These are phyloP conservation scores for Hyposoter dolosus DNA, from an alignment of 2,888 invertebrate genomes.

Conservation along the genomic window DNA sequence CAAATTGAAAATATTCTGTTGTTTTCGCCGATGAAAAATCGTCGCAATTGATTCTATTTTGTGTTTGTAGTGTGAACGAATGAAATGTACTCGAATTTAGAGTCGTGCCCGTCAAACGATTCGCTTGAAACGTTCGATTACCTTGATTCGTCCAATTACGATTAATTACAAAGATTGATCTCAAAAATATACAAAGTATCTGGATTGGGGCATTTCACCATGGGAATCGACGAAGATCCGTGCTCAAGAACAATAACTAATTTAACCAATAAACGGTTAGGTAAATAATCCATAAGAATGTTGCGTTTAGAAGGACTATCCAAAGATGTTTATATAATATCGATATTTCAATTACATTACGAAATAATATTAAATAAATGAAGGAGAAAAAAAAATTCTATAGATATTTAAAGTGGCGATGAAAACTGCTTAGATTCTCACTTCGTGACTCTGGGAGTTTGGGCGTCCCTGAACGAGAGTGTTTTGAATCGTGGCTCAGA, in stretches of 20 bases:
- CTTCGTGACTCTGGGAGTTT: background rate
- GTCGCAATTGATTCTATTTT: background rate
- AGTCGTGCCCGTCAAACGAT: background rate
- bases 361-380: conserved; percentile 52
- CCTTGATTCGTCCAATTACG: background rate
- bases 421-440: background rate
- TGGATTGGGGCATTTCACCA: conserved; percentile 51
- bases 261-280: conserved; percentile 67
- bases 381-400: background rate
- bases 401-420: background rate
- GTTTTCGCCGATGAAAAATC: background rate
- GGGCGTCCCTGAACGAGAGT: background rate
- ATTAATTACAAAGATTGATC: background rate
- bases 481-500: background rate
- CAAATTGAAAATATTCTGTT: background rate
- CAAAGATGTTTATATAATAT: conserved; percentile 74
- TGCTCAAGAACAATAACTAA: conserved; percentile 83
- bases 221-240: conserved; percentile 75
- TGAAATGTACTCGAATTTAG: background rate
- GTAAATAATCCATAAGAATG: conserved; percentile 75
- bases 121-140: background rate
- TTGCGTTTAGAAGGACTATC: conserved; percentile 79
- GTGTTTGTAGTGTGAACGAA: background rate
- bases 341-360: conserved; percentile 73
- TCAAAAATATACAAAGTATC: background rate